Conservation (phyloP, 2,797 vertebrate species). For the Dicrostonyx torquatus region DNA sequence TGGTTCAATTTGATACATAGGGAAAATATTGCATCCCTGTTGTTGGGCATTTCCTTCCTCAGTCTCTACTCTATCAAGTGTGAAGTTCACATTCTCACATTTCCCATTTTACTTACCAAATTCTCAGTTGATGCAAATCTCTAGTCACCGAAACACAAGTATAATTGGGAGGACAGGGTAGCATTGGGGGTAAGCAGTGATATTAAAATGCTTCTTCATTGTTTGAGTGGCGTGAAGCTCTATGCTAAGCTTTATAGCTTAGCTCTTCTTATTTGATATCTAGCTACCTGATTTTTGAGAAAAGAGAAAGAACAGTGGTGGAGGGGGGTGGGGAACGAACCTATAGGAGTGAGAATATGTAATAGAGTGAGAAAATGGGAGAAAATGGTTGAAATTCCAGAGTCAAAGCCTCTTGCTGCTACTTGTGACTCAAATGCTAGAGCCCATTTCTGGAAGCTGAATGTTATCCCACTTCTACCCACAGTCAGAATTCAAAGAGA, state of each 20-base stretch:
- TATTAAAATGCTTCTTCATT: not conserved
- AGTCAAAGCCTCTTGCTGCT: not conserved
- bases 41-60: not conserved
- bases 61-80: not conserved
- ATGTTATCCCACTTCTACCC: not conserved
- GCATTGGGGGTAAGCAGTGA: not conserved
- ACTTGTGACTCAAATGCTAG: not conserved
- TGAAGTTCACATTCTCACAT: not conserved
- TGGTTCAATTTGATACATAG: not conserved
- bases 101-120: not conserved
- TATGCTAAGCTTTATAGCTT: not conserved
- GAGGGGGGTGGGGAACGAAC: not conserved
- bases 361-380: not conserved
- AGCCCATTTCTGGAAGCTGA: not conserved
- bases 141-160: not conserved
- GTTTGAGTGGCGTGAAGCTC: not conserved
- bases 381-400: slow-evolving; percentile 1
- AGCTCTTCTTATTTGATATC: slow-evolving; percentile 28
- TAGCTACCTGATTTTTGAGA: not conserved
- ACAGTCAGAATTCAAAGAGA: slow-evolving; percentile 26
- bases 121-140: not conserved
- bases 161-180: not conserved
- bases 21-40: not conserved
- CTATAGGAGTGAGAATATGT: not conserved
- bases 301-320: not conserved